Conservation (phyloP, 2,888 invertebrate species). For the Schrankia costaestrigalis region DNA sequence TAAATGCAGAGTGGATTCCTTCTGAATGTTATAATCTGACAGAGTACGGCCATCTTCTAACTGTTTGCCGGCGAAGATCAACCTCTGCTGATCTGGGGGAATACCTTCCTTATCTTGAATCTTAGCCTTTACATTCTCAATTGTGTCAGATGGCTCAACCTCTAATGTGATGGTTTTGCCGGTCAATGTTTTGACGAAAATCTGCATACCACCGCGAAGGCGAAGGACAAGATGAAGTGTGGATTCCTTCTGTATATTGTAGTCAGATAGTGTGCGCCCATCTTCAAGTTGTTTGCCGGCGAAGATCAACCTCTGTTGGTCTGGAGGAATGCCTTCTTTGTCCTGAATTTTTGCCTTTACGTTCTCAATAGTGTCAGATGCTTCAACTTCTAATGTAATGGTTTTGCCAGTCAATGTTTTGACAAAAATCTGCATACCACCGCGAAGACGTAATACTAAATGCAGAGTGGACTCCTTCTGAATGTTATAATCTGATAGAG, state of each 20-base stretch:
- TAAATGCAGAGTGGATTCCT: slow-evolving; percentile 38
- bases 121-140: slow-evolving; percentile 32
- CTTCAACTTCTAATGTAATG: slow-evolving; percentile 34
- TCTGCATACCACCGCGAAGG: slow-evolving; percentile 41
- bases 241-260: slow-evolving; percentile 40
- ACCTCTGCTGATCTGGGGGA: slow-evolving; percentile 42
- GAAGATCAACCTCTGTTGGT: slow-evolving; percentile 37
- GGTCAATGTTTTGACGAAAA: slow-evolving; percentile 37
- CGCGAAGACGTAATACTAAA: slow-evolving; percentile 34
- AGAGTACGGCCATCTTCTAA: slow-evolving; percentile 35
- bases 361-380: slow-evolving; percentile 39
- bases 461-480: slow-evolving; percentile 40
- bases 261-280: slow-evolving; percentile 34
- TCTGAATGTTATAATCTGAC: slow-evolving; percentile 42
- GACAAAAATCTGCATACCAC: slow-evolving; percentile 43
- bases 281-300: slow-evolving; percentile 40
- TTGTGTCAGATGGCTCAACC: slow-evolving; percentile 30
- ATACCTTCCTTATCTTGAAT: slow-evolving; percentile 39
- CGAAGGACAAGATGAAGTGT: slow-evolving; percentile 34
- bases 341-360: slow-evolving; percentile 40
- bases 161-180: slow-evolving; percentile 39
- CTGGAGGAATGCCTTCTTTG: slow-evolving; percentile 39
- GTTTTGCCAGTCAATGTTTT: slow-evolving; percentile 40
- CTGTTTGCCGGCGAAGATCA: slow-evolving; percentile 47
- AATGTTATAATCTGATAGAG: slow-evolving; percentile 36